Percentiles rank a stretch among this genome's conserved stretches.
phyloP scores from a whole-genome alignment of 2,888 invertebrate species.

The Agrochola circellaris region DNA sequence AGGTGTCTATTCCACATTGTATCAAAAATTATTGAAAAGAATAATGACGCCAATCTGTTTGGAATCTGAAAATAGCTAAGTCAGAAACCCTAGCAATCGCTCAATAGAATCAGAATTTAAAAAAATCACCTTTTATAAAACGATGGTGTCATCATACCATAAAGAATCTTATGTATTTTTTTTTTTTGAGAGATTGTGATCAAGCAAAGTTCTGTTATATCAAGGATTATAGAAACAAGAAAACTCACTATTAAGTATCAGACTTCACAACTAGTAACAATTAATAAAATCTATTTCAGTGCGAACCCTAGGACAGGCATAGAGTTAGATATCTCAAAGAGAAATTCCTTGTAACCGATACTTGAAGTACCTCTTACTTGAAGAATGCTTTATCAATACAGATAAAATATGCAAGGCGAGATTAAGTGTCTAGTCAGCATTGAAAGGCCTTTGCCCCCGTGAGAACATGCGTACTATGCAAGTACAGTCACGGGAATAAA shows the following conservation, averaged over 20 bases:
- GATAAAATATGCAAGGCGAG: constrained; percentile 47
- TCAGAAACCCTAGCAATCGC: neutral
- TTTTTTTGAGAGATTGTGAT: no score
- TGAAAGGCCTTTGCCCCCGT: constrained; percentile 53
- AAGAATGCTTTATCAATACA: constrained; percentile 30
- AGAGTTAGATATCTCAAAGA: constrained; percentile 24
- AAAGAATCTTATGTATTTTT: no score
- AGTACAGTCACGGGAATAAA: neutral
- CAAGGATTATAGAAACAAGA: no score
- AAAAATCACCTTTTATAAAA: no score
- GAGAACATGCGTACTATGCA: constrained; percentile 22
- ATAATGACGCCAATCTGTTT: neutral
- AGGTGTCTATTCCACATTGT: constrained; percentile 7
- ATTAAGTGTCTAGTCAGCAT: constrained; percentile 33
- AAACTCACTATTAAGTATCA: neutral
- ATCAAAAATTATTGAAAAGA: neutral
- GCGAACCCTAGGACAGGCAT: constrained; percentile 4
- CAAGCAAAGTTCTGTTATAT: no score
- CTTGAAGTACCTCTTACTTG: constrained; percentile 2
- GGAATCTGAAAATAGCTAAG: neutral
- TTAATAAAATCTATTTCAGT: neutral
- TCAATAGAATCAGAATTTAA: no score
- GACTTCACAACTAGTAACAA: neutral
- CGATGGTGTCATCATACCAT: no score
- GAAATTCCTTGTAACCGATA: constrained; percentile 12